A percentile compares a stretch with the other conserved stretches of the same genome.
phyloP scores from a whole-genome alignment of 2,888 invertebrate genomes.

The Nezara viridula region DNA sequence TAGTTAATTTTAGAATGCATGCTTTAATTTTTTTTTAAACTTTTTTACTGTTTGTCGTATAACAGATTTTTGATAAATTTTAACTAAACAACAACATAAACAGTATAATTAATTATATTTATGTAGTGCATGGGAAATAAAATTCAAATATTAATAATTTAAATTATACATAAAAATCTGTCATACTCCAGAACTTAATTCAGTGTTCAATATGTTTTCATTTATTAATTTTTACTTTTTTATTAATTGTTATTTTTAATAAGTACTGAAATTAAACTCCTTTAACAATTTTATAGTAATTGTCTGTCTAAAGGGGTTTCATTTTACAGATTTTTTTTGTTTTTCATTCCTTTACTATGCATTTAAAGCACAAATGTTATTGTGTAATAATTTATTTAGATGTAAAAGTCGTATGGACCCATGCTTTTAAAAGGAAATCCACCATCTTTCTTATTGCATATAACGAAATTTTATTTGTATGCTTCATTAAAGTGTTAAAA shows the following conservation, averaged over 20 bases:
- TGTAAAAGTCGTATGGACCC: neutral
- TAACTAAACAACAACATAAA: neutral
- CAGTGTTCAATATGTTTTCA: neutral
- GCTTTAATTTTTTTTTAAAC: neutral
- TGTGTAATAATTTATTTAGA: neutral
- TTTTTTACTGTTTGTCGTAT: neutral
- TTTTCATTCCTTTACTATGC: neutral
- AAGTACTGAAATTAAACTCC: neutral
- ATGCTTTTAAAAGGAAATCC: neutral
- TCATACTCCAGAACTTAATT: neutral
- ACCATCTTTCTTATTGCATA: neutral
- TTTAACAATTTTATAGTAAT: neutral
- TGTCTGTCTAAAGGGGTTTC: neutral
- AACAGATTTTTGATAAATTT: neutral
- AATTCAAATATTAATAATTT: neutral
- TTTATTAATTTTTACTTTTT: neutral
- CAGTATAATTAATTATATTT: neutral
- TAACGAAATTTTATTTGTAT: too few species aligned
- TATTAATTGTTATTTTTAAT: neutral
- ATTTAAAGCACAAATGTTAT: neutral
- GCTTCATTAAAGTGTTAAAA: too few species aligned
- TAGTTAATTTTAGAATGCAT: constrained; percentile 29
- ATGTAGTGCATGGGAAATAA: neutral
- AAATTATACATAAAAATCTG: neutral
- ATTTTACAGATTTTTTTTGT: neutral